Evolutionary conservation across 35 echinoderm and acorn worm species (phyloP).

Genomic region (Eucidaris tribuloides): DNA sequence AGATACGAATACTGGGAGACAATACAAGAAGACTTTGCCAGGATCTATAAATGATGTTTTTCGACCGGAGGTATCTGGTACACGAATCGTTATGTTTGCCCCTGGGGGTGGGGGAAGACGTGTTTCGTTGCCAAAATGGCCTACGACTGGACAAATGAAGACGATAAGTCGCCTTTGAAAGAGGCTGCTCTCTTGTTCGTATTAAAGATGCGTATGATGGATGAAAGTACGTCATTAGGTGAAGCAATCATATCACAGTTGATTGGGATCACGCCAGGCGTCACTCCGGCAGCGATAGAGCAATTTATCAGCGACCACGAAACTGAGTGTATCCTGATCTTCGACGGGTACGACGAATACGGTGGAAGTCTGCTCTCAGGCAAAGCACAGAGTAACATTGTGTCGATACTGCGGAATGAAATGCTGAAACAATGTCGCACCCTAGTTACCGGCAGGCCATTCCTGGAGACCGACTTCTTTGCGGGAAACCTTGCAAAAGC

Average conservation of each 20-base stretch:
- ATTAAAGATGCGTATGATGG: background rate
- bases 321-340: background rate
- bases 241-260: constrained; percentile 4
- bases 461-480: background rate
- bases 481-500: background rate
- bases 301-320: background rate
- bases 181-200: background rate
- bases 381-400: background rate
- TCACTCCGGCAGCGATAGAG: background rate
- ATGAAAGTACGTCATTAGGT: background rate
- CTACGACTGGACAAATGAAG: background rate
- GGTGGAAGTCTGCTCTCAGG: background rate
- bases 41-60: background rate
- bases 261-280: background rate
- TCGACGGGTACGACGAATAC: constrained; percentile 3
- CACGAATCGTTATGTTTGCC: background rate
- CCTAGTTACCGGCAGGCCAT: background rate
- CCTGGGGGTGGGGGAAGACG: background rate
- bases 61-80: background rate
- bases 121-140: constrained; percentile 1
- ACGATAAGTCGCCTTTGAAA: background rate
- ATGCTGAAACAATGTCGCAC: background rate
- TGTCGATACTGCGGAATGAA: background rate
- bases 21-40: background rate
- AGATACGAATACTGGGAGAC: background rate